These are phyloP conservation scores for Hippocampus comes DNA, from an alignment of 2,113 vertebrate species.

Conservation along the genomic window DNA sequence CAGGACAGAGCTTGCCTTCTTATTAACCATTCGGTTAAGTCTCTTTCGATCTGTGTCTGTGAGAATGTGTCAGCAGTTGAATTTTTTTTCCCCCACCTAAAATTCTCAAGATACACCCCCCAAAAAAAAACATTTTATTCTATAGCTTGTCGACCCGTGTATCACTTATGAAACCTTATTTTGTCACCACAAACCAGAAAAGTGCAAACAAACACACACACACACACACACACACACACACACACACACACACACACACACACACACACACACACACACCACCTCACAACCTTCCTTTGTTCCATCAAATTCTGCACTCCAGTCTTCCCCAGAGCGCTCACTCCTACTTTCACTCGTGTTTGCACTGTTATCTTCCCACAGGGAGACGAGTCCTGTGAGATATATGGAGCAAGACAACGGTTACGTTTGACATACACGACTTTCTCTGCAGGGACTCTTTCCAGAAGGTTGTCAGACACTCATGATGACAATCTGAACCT, in stretches of 20 bases:
- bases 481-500: not conserved
- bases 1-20: not conserved
- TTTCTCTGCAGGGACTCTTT: not conserved
- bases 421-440: slow-evolving; percentile 3
- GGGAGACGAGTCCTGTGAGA: not conserved
- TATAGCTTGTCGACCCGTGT: too few relatives aligned
- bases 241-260: too few relatives aligned
- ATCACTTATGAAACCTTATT: not conserved
- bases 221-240: too few relatives aligned
- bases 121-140: too few relatives aligned
- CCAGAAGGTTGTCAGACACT: not conserved
- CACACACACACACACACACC: too few relatives aligned
- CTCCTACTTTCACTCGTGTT: not conserved
- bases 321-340: not conserved
- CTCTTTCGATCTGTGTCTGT: not conserved
- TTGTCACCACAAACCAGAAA: not conserved
- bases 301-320: not conserved
- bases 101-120: too few relatives aligned
- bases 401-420: not conserved
- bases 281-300: not conserved
- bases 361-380: slow-evolving; percentile 1
- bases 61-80: too few relatives aligned
- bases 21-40: not conserved
- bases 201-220: not conserved
- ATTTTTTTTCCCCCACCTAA: too few relatives aligned